Percentiles rank a stretch among this genome's conserved stretches.
phyloP scores from a whole-genome alignment of 2,797 vertebrate genomes.

The Tarsius wallacei region DNA sequence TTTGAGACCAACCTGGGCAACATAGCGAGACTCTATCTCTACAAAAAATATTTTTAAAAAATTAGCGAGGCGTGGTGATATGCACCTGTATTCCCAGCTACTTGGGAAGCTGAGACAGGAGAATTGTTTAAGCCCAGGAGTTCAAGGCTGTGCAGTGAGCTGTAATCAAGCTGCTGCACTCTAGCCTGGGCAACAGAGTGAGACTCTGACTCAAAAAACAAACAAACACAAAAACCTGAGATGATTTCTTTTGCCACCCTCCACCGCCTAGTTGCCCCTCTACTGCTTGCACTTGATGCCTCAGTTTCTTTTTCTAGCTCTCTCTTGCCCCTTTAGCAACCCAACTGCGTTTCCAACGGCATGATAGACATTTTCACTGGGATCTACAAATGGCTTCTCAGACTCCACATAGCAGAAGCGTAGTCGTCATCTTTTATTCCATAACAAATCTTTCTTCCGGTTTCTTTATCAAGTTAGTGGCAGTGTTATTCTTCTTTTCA shows the following conservation, averaged over 20 bases:
- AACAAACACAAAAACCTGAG: neutral
- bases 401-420: neutral
- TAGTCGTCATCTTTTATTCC: neutral
- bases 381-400: neutral
- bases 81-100: too few species aligned
- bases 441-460: neutral
- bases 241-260: neutral
- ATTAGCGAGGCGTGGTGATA: too few species aligned
- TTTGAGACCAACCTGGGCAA: too few species aligned
- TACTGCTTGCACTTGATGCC: accelerated
- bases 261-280: neutral
- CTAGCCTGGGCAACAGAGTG: too few species aligned
- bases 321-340: neutral
- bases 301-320: neutral
- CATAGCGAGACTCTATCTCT: too few species aligned
- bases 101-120: too few species aligned
- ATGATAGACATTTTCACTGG: neutral
- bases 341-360: neutral
- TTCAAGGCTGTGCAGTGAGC: too few species aligned
- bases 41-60: too few species aligned
- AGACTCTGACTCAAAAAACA: too few species aligned
- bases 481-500: neutral
- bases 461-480: neutral
- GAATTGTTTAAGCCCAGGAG: too few species aligned
- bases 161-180: too few species aligned